A percentile compares a stretch with the other conserved stretches of the same genome.
Evolutionary conservation across 92 coral and sea anemone species (phyloP).

Genomic region (Muricea muricata): DNA sequence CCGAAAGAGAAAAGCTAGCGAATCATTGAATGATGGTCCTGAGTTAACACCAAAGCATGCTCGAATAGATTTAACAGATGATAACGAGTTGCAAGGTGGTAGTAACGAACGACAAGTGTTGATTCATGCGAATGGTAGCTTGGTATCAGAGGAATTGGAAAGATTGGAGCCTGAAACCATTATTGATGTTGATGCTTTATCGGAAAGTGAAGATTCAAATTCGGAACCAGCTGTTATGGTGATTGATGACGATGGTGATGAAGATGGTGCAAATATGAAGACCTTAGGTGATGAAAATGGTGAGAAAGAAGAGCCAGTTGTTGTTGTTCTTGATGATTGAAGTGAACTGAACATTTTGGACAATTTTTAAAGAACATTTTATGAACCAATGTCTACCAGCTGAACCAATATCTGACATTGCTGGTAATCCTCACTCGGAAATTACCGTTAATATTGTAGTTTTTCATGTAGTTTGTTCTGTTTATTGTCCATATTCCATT

Average conservation of each 20-base stretch:
- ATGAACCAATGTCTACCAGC: too few relatives aligned
- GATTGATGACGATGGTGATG: conserved; percentile 23
- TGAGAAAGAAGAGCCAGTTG: conserved; percentile 1
- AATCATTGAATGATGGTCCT: background rate
- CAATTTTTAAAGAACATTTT: background rate
- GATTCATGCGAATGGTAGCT: conserved; percentile 1
- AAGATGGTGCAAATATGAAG: background rate
- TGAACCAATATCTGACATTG: too few relatives aligned
- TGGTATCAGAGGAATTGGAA: background rate
- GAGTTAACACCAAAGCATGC: conserved; percentile 18
- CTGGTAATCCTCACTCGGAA: too few relatives aligned
- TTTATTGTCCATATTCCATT: too few relatives aligned
- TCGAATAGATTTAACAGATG: conserved; percentile 15
- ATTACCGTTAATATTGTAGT: too few relatives aligned
- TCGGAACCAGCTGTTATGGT: conserved; percentile 18
- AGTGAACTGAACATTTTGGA: background rate
- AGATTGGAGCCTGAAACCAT: background rate
- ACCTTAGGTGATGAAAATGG: background rate
- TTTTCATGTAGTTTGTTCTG: too few relatives aligned
- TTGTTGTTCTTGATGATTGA: conserved; percentile 38
- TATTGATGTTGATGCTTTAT: background rate
- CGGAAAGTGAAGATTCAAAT: background rate
- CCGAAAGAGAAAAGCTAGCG: conserved; percentile 45
- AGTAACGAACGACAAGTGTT: background rate
- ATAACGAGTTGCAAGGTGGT: background rate